Conservation (phyloP, 2,888 invertebrate genomes). For the Schrankia costaestrigalis region DNA sequence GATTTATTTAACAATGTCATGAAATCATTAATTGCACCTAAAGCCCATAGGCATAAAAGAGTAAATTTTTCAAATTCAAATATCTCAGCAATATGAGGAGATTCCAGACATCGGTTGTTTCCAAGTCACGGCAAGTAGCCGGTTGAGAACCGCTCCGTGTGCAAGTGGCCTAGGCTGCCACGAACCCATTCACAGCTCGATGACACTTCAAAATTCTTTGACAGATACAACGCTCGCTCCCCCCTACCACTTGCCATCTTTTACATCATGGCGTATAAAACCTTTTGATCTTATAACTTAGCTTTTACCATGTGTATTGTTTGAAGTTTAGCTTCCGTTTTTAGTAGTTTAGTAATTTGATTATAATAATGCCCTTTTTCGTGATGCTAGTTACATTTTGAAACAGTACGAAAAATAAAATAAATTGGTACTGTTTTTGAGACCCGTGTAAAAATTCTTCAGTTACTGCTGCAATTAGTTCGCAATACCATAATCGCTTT, state of each 20-base stretch:
- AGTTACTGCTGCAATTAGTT: too few relatives aligned
- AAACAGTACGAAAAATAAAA: too few relatives aligned
- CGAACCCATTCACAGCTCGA: constrained; percentile 57
- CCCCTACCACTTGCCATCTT: constrained; percentile 27
- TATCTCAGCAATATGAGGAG: constrained; percentile 31
- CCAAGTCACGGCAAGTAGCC: constrained; percentile 32
- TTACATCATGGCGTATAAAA: constrained; percentile 31
- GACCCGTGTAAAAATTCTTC: too few relatives aligned
- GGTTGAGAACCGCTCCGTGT: constrained; percentile 61
- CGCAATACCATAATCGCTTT: too few relatives aligned
- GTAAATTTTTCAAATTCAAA: constrained; percentile 16
- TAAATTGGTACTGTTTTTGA: too few relatives aligned
- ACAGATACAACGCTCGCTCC: constrained; percentile 49
- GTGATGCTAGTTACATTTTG: too few relatives aligned
- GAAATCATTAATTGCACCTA: too few relatives aligned
- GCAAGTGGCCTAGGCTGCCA: constrained; percentile 61
- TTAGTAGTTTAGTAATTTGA: too few relatives aligned
- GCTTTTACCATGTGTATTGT: constrained; percentile 15
- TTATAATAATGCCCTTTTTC: too few relatives aligned
- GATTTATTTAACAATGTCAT: too few relatives aligned
- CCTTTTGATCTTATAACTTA: constrained; percentile 30
- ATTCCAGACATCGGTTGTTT: constrained; percentile 36
- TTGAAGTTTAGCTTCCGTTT: neutral
- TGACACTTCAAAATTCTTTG: constrained; percentile 72
- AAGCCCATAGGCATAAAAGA: too few relatives aligned